Evolutionary conservation across 2,113 vertebrate species (phyloP).

Genomic region (Podilymbus podiceps): DNA sequence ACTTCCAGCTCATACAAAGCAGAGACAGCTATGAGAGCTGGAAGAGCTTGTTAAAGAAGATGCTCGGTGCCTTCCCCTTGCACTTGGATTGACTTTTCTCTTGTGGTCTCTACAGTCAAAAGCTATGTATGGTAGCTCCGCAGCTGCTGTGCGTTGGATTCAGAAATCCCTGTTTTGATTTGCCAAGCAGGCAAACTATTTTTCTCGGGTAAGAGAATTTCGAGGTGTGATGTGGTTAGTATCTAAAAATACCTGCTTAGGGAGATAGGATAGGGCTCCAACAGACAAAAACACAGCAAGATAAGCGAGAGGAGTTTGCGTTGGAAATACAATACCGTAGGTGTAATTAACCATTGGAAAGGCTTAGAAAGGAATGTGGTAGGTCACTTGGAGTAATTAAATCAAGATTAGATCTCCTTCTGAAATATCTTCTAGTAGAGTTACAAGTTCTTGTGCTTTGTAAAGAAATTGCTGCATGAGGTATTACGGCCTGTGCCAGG

Average conservation of each 20-base stretch:
- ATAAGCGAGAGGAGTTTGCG: background rate
- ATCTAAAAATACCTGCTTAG: conserved; percentile 46
- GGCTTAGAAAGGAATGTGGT: conserved; percentile 28
- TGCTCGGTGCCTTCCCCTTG: rapidly evolving
- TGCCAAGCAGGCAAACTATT: background rate
- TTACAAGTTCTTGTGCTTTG: conserved; percentile 56
- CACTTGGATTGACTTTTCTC: background rate
- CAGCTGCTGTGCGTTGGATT: background rate
- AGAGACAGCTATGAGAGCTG: background rate
- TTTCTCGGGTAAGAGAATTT: conserved; percentile 26
- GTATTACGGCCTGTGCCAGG: conserved; percentile 22
- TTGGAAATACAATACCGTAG: background rate
- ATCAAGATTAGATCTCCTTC: conserved; percentile 51
- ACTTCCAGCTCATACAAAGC: background rate
- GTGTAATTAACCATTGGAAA: conserved; percentile 59
- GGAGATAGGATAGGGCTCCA: conserved; percentile 20
- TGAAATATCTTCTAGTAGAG: conserved; percentile 39
- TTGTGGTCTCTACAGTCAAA: background rate
- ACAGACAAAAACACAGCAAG: conserved; percentile 27
- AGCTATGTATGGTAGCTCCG: background rate
- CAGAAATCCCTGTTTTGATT: conserved; percentile 36
- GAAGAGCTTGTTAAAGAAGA: background rate
- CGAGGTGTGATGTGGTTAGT: conserved; percentile 36
- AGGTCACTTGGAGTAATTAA: conserved; percentile 60
- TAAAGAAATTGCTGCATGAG: conserved; percentile 40